Conservation (phyloP, 2,113 vertebrate genomes). For the Lichenostomus cassidix region DNA sequence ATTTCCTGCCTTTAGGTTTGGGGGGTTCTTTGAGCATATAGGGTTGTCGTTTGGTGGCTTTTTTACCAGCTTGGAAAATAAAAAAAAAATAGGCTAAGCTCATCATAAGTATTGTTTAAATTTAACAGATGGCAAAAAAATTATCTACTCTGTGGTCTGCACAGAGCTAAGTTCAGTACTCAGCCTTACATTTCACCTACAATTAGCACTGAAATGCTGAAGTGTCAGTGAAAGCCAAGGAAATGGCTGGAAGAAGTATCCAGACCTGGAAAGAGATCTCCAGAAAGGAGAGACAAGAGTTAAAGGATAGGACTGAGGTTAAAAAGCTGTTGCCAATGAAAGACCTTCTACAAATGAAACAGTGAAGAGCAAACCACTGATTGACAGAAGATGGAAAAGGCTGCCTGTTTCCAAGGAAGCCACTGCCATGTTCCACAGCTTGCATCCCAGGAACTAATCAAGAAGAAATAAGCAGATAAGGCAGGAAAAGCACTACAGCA, state of each 20-base stretch:
- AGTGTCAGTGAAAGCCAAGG: not conserved
- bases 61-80: not conserved
- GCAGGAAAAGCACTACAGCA: not conserved
- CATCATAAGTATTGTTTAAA: not conserved
- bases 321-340: not conserved
- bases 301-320: not conserved
- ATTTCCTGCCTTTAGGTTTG: not conserved
- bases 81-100: not conserved
- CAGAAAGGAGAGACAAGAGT: not conserved
- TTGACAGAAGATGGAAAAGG: not conserved
- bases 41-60: not conserved
- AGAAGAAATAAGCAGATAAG: not conserved
- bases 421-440: not conserved
- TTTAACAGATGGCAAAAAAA: not conserved
- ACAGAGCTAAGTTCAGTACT: not conserved
- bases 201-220: not conserved
- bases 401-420: not conserved
- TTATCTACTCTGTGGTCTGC: not conserved
- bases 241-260: not conserved
- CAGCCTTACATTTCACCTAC: not conserved
- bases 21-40: not conserved
- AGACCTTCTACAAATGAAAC: not conserved
- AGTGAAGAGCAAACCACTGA: not conserved
- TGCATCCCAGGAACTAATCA: not conserved
- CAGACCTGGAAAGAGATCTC: not conserved